phyloP scores from a whole-genome alignment of 2,113 vertebrate species.

The Anhinga rufa region DNA sequence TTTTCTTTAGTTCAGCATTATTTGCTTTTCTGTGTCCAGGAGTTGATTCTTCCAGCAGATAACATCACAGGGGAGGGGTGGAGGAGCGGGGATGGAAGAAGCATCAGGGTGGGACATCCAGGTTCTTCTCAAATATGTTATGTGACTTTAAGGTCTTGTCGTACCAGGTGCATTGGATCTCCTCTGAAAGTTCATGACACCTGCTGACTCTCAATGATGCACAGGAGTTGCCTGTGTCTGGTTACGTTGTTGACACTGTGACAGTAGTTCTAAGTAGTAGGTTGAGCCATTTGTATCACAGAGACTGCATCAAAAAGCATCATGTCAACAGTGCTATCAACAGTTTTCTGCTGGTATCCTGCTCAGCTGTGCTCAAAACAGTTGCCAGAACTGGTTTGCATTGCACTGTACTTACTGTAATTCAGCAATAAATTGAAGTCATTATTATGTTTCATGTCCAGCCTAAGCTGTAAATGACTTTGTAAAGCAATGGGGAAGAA shows the following conservation, averaged over 20 bases:
- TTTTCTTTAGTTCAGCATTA: neutral
- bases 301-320: neutral
- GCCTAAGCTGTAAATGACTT: neutral
- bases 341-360: neutral
- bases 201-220: neutral
- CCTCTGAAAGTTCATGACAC: neutral
- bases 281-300: neutral
- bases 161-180: neutral
- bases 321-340: neutral
- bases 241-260: accelerated
- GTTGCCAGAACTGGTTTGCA: neutral
- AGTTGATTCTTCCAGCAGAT: neutral
- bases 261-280: neutral
- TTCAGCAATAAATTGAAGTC: neutral
- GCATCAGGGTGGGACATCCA: neutral
- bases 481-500: neutral
- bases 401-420: neutral
- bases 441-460: neutral
- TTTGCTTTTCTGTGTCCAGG: neutral
- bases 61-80: neutral
- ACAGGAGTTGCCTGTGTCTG: neutral
- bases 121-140: neutral
- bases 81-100: neutral
- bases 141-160: neutral
- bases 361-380: neutral